A percentile compares a stretch with the other conserved stretches of the same genome.
Evolutionary conservation across 64 coral and sea anemone species (phyloP).

Genomic region (Stichodactyla helianthus): DNA sequence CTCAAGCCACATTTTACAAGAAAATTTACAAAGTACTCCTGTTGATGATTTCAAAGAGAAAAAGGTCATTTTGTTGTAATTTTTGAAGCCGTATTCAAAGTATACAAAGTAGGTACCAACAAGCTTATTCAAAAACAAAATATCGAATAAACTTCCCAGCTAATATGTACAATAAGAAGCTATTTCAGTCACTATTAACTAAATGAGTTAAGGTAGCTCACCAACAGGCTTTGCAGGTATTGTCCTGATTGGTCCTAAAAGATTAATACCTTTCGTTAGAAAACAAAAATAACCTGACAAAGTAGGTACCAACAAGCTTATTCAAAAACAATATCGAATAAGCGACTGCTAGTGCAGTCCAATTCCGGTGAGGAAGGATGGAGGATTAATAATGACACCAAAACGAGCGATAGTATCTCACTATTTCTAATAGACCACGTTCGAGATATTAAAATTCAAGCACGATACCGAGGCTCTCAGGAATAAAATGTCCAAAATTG

Average conservation of each 20-base stretch:
- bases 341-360: too few relatives aligned
- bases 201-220: conserved; percentile 7
- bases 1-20: conserved; percentile 66
- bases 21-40: conserved; percentile 61
- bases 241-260: conserved; percentile 25
- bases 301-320: neutral
- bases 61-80: too few relatives aligned
- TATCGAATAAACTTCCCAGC: too few relatives aligned
- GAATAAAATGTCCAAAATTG: too few relatives aligned
- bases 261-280: neutral
- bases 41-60: neutral
- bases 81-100: too few relatives aligned
- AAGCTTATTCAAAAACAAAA: neutral
- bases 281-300: neutral
- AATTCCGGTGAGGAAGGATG: too few relatives aligned
- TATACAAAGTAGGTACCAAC: neutral
- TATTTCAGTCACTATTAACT: neutral
- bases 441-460: too few relatives aligned
- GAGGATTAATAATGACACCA: too few relatives aligned
- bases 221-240: conserved; percentile 43
- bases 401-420: too few relatives aligned
- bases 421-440: too few relatives aligned
- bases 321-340: neutral
- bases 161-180: too few relatives aligned
- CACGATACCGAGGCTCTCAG: too few relatives aligned